Percentiles rank a stretch among this genome's conserved stretches.
Evolutionary conservation across 1,140 invertebrate species (phyloP).

Genomic region (Drosophila prosaltans): DNA sequence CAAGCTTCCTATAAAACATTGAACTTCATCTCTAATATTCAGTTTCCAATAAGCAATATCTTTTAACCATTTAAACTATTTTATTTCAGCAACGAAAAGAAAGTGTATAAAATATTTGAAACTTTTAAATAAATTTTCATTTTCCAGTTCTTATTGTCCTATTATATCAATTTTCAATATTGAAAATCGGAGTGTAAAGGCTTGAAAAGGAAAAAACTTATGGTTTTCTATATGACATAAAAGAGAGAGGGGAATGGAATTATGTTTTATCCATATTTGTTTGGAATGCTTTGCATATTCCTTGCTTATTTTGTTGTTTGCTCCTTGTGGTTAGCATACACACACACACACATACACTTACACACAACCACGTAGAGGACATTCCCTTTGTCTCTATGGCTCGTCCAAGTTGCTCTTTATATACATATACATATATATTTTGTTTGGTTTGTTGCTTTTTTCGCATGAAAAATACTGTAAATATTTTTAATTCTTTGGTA

Average conservation of each 20-base stretch:
- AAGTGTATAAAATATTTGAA: too few species aligned
- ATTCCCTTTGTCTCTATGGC: constrained; percentile 68
- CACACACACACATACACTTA: constrained; percentile 36
- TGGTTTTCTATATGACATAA: background rate
- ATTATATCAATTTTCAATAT: too few species aligned
- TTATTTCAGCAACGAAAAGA: too few species aligned
- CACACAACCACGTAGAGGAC: constrained; percentile 47
- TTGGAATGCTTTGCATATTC: constrained; percentile 73
- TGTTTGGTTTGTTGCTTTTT: constrained; percentile 34
- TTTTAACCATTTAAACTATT: too few species aligned
- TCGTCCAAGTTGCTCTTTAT: constrained; percentile 40
- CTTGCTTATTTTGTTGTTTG: constrained; percentile 21
- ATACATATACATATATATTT: constrained; percentile 8
- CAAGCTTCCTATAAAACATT: too few species aligned
- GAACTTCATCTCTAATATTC: too few species aligned
- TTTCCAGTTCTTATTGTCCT: too few species aligned
- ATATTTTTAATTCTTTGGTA: constrained; percentile 81
- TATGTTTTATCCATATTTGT: constrained; percentile 77
- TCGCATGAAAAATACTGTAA: constrained; percentile 73
- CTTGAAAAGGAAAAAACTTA: background rate
- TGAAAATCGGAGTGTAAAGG: background rate
- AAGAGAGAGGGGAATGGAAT: constrained; percentile 34
- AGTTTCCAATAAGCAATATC: too few species aligned
- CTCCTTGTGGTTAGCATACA: constrained; percentile 51
- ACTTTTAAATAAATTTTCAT: too few species aligned